Percentiles rank a stretch among this genome's conserved stretches.
Evolutionary conservation across 23 tunicate genomes (phyloP).

Genomic region (Trididemnum nubilum): DNA sequence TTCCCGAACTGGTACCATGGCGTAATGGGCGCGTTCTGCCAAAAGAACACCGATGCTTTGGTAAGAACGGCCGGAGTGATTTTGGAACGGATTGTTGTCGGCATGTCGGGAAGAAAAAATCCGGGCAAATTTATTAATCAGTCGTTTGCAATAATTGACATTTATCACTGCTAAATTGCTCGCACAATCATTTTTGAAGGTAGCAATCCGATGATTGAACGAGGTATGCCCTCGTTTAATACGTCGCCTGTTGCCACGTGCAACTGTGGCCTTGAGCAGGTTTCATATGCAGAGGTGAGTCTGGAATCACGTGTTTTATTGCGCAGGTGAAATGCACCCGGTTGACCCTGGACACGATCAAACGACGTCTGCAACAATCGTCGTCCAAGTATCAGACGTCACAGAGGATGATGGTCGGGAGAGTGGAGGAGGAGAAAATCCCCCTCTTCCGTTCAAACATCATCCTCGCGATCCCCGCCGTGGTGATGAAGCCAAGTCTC

Average conservation of each 20-base stretch:
- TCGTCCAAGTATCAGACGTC: conserved; percentile 64
- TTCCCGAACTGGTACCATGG: conserved; percentile 84
- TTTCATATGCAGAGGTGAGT: too few relatives aligned
- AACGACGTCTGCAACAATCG: conserved; percentile 81
- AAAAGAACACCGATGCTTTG: conserved; percentile 79
- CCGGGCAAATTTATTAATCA: background rate
- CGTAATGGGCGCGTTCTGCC: conserved; percentile 73
- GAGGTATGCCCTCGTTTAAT: too few relatives aligned
- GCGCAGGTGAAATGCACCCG: conserved; percentile 71
- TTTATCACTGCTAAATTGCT: too few relatives aligned
- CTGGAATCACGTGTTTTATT: too few relatives aligned
- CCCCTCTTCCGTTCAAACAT: conserved; percentile 74
- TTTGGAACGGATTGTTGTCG: too few relatives aligned
- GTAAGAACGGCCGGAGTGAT: too few relatives aligned
- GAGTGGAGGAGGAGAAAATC: conserved; percentile 58
- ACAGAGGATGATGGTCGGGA: conserved; percentile 36
- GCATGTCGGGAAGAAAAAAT: background rate
- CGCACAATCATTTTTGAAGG: too few relatives aligned
- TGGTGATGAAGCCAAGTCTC: conserved; percentile 67
- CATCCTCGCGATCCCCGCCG: conserved; percentile 79
- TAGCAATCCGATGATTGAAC: too few relatives aligned
- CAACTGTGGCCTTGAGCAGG: too few relatives aligned
- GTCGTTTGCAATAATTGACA: background rate
- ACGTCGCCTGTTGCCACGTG: too few relatives aligned
- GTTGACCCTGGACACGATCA: conserved; percentile 61